A percentile compares a stretch with the other conserved stretches of the same genome.
Conservation (phyloP, 2,797 vertebrate species). For the Lepilemur septentrionalis region DNA sequence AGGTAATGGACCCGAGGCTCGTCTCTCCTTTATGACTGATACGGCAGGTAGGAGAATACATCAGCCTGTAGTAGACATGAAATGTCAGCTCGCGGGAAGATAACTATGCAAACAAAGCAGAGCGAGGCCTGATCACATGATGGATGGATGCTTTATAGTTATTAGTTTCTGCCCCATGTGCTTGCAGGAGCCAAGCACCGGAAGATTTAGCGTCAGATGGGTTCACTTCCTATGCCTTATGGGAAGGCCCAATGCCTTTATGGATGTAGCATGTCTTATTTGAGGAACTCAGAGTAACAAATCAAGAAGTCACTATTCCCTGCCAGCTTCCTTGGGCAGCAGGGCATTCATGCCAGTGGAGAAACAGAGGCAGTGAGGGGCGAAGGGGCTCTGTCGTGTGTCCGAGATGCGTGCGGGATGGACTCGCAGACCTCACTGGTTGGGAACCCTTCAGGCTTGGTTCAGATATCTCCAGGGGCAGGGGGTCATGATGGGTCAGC, state of each 20-base stretch:
- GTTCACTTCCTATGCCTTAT: slow-evolving; percentile 30
- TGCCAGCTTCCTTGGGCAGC: background rate
- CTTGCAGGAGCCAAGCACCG: background rate
- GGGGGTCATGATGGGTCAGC: background rate
- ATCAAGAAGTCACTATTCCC: slow-evolving; percentile 1
- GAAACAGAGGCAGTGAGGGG: background rate
- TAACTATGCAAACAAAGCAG: slow-evolving; percentile 64
- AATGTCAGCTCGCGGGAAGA: slow-evolving; percentile 62
- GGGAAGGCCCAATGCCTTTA: slow-evolving; percentile 6
- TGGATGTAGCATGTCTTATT: background rate
- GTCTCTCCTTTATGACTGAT: slow-evolving; percentile 51
- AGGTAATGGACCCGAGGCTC: slow-evolving; percentile 65
- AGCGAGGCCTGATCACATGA: slow-evolving; percentile 59
- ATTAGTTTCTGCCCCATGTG: slow-evolving; percentile 57
- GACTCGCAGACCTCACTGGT: background rate
- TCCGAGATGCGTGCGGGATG: background rate
- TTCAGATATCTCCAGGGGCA: background rate
- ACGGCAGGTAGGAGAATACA: slow-evolving; percentile 55
- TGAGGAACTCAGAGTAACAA: slow-evolving; percentile 35
- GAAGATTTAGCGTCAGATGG: slow-evolving; percentile 59
- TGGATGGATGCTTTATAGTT: slow-evolving; percentile 50
- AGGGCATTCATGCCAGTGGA: background rate
- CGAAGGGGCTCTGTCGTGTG: accelerated
- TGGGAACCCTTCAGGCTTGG: background rate
- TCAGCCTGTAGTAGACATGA: slow-evolving; percentile 48